Conservation (phyloP, 1,140 invertebrate species). For the Thereuonema tuberculata region DNA sequence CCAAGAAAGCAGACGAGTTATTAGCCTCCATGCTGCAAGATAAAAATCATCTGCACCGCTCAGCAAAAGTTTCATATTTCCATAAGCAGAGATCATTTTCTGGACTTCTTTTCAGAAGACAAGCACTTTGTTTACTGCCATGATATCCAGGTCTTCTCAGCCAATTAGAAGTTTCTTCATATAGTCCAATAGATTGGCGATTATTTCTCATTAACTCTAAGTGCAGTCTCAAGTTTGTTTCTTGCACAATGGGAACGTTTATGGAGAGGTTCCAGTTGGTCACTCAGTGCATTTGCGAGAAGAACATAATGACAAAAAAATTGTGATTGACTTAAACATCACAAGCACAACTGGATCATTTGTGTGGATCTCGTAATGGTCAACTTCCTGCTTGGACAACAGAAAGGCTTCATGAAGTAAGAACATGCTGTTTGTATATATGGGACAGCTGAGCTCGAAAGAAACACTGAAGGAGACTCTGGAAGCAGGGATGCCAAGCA, state of each 20-base stretch:
- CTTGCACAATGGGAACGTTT: background rate
- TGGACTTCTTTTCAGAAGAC: background rate
- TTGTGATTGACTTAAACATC: background rate
- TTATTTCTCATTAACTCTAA: background rate
- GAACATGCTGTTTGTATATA: conserved; percentile 19
- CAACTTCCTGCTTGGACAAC: conserved; percentile 16
- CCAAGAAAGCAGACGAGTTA: background rate
- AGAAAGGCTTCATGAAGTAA: conserved; percentile 18
- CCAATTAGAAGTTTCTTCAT: background rate
- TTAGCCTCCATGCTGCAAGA: background rate
- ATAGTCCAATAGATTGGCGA: background rate
- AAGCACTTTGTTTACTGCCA: background rate
- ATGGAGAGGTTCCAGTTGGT: background rate
- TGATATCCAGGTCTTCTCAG: background rate
- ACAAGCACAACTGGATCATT: conserved; percentile 15
- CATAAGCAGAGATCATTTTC: background rate
- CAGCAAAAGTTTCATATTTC: background rate
- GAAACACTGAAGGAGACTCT: conserved; percentile 11
- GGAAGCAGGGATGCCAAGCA: background rate
- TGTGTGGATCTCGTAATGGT: conserved; percentile 17
- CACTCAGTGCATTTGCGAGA: conserved; percentile 9
- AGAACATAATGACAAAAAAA: conserved; percentile 8
- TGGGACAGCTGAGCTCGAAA: conserved; percentile 19
- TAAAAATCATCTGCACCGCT: background rate
- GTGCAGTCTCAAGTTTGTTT: conserved; percentile 9